Evolutionary conservation across 2,888 invertebrate genomes (phyloP).

Genomic region (Trachelus stipa): DNA sequence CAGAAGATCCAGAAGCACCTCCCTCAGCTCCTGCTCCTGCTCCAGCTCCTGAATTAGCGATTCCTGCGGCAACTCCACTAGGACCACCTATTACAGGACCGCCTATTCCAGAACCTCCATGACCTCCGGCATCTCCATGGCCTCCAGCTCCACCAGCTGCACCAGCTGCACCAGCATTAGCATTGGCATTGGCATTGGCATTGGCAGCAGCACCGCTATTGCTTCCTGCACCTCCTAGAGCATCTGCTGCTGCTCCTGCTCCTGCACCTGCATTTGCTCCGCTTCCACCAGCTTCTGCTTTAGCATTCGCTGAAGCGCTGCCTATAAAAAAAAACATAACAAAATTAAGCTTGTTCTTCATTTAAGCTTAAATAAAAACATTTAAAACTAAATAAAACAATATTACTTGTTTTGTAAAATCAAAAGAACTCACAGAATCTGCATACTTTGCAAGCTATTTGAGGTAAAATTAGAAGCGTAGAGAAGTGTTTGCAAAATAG

Average conservation of each 20-base stretch:
- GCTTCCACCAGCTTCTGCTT: slow-evolving; percentile 6
- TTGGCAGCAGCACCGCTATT: neutral
- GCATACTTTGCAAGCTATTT: slow-evolving; percentile 4
- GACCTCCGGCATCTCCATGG: slow-evolving; percentile 6
- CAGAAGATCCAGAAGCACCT: neutral
- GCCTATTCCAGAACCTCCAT: neutral
- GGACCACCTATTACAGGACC: slow-evolving; percentile 3
- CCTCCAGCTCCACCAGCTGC: slow-evolving; percentile 5
- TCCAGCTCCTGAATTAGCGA: slow-evolving; percentile 15
- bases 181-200: slow-evolving; percentile 1
- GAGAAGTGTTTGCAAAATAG: slow-evolving; percentile 16
- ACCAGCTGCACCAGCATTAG: neutral
- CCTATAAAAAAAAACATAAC: neutral
- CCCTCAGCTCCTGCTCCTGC: too few species aligned
- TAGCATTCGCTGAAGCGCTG: slow-evolving; percentile 13
- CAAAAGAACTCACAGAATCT: neutral
- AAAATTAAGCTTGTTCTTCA: too few species aligned
- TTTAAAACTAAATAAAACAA: too few species aligned
- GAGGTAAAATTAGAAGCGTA: slow-evolving; percentile 6
- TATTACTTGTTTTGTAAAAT: too few species aligned
- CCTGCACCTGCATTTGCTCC: slow-evolving; percentile 6
- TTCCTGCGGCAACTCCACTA: neutral
- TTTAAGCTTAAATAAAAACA: too few species aligned
- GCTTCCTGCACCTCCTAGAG: slow-evolving; percentile 9
- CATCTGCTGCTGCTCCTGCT: neutral